phyloP scores from a whole-genome alignment of 2,888 invertebrate species.

The Nezara viridula region DNA sequence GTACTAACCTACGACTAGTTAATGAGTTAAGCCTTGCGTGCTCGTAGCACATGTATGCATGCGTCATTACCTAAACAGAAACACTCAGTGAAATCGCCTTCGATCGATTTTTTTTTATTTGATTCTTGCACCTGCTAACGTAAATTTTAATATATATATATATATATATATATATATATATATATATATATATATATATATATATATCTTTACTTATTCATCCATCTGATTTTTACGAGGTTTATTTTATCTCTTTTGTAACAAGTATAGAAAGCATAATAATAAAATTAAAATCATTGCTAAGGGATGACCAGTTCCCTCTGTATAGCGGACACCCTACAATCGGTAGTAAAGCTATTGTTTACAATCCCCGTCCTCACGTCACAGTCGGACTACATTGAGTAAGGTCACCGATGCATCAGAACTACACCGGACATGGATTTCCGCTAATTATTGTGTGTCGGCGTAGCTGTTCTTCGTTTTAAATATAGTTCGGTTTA shows the following conservation, averaged over 20 bases:
- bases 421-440: neutral
- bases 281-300: too few species aligned
- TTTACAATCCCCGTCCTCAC: neutral
- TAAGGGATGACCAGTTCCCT: too few species aligned
- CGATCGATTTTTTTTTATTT: neutral
- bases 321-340: neutral
- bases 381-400: constrained; percentile 40
- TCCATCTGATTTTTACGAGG: too few species aligned
- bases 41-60: neutral
- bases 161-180: too few species aligned
- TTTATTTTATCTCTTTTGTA: too few species aligned
- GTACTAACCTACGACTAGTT: neutral
- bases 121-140: neutral
- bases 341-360: neutral
- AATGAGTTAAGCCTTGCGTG: neutral
- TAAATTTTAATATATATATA: neutral
- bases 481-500: neutral
- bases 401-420: constrained; percentile 25
- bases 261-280: too few species aligned
- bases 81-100: neutral
- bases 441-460: constrained; percentile 29
- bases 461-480: constrained; percentile 6
- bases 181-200: too few species aligned
- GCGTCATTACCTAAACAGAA: neutral
- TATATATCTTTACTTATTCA: too few species aligned